These are phyloP conservation scores for Stomatorhinus ivindoensis DNA, from an alignment of 2,113 vertebrate species.

Conservation along the genomic window DNA sequence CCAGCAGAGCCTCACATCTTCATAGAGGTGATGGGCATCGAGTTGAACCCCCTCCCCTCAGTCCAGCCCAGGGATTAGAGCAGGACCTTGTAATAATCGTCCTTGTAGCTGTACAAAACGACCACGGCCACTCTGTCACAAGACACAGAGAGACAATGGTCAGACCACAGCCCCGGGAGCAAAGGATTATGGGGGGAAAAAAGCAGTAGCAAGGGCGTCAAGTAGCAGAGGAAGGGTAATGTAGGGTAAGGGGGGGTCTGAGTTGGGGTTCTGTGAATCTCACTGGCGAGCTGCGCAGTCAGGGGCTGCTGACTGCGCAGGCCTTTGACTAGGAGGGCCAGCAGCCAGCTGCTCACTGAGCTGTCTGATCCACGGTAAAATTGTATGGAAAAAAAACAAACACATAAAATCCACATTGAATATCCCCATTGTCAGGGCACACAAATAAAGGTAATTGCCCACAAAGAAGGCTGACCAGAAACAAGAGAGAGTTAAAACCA, in stretches of 20 bases:
- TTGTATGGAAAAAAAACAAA: constrained; percentile 30
- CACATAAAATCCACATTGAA: constrained; percentile 33
- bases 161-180: not conserved
- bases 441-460: constrained; percentile 33
- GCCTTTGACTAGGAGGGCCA: constrained; percentile 25
- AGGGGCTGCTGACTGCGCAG: constrained; percentile 24
- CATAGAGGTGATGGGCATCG: not conserved
- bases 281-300: constrained; percentile 21
- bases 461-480: constrained; percentile 26
- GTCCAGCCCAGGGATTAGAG: constrained; percentile 55
- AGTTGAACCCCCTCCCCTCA: not conserved
- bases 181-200: not conserved
- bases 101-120: constrained; percentile 87
- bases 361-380: not conserved
- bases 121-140: constrained; percentile 74
- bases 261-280: not conserved
- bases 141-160: constrained; percentile 29
- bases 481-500: constrained; percentile 48
- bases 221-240: not conserved
- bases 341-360: constrained; percentile 4
- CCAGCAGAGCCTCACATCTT: not conserved
- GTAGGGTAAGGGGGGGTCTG: not conserved
- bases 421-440: constrained; percentile 38
- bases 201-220: not conserved
- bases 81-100: constrained; percentile 88